Percentiles rank a stretch among this genome's conserved stretches.
Conservation (phyloP, 2,888 invertebrate genomes). For the Hipparchia sbordonii region DNA sequence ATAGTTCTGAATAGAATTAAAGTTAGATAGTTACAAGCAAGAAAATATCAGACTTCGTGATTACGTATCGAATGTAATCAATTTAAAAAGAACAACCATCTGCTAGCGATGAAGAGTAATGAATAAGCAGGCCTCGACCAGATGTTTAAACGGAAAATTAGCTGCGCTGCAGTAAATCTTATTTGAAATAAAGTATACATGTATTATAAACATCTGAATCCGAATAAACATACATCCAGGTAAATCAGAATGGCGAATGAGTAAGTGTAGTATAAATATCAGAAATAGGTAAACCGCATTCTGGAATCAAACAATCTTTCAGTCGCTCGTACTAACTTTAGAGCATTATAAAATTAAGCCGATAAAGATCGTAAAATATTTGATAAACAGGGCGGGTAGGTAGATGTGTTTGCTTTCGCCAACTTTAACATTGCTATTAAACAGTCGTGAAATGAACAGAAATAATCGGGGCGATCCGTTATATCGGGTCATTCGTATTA, state of each 20-base stretch:
- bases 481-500: slow-evolving; percentile 79
- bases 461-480: slow-evolving; percentile 82
- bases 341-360: slow-evolving; percentile 79
- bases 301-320: slow-evolving; percentile 76
- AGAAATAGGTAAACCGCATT: slow-evolving; percentile 70
- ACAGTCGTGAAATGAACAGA: slow-evolving; percentile 82
- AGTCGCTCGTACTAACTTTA: slow-evolving; percentile 72
- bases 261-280: slow-evolving; percentile 80
- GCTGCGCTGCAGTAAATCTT: slow-evolving; percentile 73
- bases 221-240: slow-evolving; percentile 76
- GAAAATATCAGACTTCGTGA: background rate
- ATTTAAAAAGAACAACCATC: slow-evolving; percentile 20
- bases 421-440: slow-evolving; percentile 82
- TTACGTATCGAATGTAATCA: slow-evolving; percentile 3
- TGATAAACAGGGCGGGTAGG: slow-evolving; percentile 78
- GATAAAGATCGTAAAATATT: slow-evolving; percentile 80
- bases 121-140: slow-evolving; percentile 59
- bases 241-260: slow-evolving; percentile 82
- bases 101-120: slow-evolving; percentile 35
- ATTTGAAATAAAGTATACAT: slow-evolving; percentile 75
- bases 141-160: slow-evolving; percentile 71
- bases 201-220: slow-evolving; percentile 77
- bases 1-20: background rate
- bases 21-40: background rate
- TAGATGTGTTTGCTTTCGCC: slow-evolving; percentile 76